Percentiles rank a stretch among this genome's conserved stretches.
phyloP scores from a whole-genome alignment of 2,113 vertebrate genomes.

The Hypomesus transpacificus region DNA sequence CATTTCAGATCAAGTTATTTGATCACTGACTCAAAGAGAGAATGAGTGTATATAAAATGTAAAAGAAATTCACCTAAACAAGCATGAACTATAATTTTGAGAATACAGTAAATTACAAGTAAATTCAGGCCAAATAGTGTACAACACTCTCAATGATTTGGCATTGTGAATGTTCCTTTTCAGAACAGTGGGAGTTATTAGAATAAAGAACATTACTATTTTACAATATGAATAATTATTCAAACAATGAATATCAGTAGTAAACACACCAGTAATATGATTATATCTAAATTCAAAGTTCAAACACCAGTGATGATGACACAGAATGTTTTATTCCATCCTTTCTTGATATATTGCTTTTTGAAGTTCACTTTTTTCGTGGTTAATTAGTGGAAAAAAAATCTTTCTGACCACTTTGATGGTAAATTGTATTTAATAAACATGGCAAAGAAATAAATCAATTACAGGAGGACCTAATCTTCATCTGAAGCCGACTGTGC shows the following conservation, averaged over 20 bases:
- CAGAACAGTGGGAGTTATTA: too few species aligned
- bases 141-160: too few species aligned
- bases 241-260: too few species aligned
- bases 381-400: conserved; percentile 41
- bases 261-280: not conserved
- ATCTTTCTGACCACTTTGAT: conserved; percentile 71
- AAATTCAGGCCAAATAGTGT: too few species aligned
- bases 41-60: too few species aligned
- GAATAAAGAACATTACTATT: too few species aligned
- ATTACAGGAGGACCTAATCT: conserved; percentile 70
- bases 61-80: too few species aligned
- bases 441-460: conserved; percentile 72
- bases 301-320: too few species aligned
- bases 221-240: not conserved
- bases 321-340: not conserved
- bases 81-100: too few species aligned
- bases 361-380: conserved; percentile 53
- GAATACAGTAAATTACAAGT: too few species aligned
- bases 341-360: not conserved
- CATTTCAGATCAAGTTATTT: not conserved
- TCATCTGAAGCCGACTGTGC: conserved; percentile 65
- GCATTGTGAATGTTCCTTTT: too few species aligned
- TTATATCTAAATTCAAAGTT: not conserved
- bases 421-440: conserved; percentile 80
- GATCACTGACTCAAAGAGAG: too few species aligned